Evolutionary conservation across 23 tunicate genomes (phyloP).

Genomic region (Phallusia fumigata): DNA sequence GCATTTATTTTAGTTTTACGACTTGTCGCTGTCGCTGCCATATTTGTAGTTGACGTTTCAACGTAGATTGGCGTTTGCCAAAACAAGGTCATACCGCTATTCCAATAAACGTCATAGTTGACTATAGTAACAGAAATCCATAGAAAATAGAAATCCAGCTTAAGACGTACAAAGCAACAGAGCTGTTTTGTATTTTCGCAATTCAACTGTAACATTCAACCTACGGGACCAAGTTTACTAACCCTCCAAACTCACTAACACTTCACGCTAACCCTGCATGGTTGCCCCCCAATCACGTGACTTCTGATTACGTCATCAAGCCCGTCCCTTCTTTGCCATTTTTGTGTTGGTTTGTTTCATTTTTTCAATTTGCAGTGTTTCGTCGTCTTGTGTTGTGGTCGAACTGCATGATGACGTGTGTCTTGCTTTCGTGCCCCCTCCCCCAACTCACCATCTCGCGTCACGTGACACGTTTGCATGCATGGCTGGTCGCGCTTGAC

Average conservation of each 20-base stretch:
- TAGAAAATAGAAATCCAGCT: too few relatives aligned
- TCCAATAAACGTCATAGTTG: neutral
- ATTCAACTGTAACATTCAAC: too few relatives aligned
- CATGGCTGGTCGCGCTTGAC: neutral
- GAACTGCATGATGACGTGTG: neutral
- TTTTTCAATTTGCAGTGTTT: neutral
- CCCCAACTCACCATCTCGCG: neutral
- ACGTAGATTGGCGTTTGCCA: too few relatives aligned
- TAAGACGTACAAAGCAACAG: too few relatives aligned
- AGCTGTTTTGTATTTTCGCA: too few relatives aligned
- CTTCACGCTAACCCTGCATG: neutral
- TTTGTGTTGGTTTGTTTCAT: neutral
- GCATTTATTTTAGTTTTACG: too few relatives aligned
- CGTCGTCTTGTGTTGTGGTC: constrained; percentile 3
- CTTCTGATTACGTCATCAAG: neutral
- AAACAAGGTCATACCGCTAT: too few relatives aligned
- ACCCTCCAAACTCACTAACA: too few relatives aligned
- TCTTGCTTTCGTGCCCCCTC: neutral
- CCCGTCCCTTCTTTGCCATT: neutral
- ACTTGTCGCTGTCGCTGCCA: too few relatives aligned
- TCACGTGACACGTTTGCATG: neutral
- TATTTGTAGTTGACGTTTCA: too few relatives aligned
- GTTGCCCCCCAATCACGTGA: neutral
- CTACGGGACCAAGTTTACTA: neutral
- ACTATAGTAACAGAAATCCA: neutral